A percentile compares a stretch with the other conserved stretches of the same genome.
These are phyloP conservation scores for Anas georgica DNA, from an alignment of 2,797 vertebrate species.

Conservation along the genomic window DNA sequence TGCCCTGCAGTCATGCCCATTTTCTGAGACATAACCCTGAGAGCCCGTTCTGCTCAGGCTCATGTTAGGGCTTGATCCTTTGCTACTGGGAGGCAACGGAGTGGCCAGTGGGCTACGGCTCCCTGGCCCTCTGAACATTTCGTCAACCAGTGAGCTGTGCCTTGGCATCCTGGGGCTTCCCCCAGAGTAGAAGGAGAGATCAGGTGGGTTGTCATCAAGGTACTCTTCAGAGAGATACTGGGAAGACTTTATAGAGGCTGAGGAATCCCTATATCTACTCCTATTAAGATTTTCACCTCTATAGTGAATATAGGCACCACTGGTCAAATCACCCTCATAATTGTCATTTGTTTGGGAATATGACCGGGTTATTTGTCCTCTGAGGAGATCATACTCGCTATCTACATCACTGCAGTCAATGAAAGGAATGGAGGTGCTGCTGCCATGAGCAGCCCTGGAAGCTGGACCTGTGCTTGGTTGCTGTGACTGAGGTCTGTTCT, in stretches of 20 bases:
- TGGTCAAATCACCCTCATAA: slow-evolving; percentile 80
- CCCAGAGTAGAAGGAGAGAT: slow-evolving; percentile 77
- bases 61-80: slow-evolving; percentile 78
- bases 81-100: slow-evolving; percentile 76
- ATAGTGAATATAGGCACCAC: slow-evolving; percentile 75
- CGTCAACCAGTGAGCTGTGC: slow-evolving; percentile 80
- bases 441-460: slow-evolving; percentile 84
- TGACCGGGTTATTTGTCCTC: slow-evolving; percentile 79
- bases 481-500: slow-evolving; percentile 80
- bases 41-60: slow-evolving; percentile 77
- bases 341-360: slow-evolving; percentile 85
- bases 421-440: slow-evolving; percentile 86
- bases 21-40: slow-evolving; percentile 82
- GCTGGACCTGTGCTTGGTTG: slow-evolving; percentile 94
- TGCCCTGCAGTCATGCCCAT: slow-evolving; percentile 75
- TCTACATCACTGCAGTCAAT: slow-evolving; percentile 89
- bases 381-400: slow-evolving; percentile 84
- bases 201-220: slow-evolving; percentile 77
- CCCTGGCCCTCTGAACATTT: slow-evolving; percentile 74
- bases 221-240: slow-evolving; percentile 79
- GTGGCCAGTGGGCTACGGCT: slow-evolving; percentile 77
- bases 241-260: slow-evolving; percentile 74
- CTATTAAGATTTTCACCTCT: slow-evolving; percentile 77
- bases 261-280: slow-evolving; percentile 78
- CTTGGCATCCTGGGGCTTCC: slow-evolving; percentile 81